A percentile compares a stretch with the other conserved stretches of the same genome.
Evolutionary conservation across 2,797 vertebrate genomes (phyloP).

Genomic region (Hemitrygon akajei): DNA sequence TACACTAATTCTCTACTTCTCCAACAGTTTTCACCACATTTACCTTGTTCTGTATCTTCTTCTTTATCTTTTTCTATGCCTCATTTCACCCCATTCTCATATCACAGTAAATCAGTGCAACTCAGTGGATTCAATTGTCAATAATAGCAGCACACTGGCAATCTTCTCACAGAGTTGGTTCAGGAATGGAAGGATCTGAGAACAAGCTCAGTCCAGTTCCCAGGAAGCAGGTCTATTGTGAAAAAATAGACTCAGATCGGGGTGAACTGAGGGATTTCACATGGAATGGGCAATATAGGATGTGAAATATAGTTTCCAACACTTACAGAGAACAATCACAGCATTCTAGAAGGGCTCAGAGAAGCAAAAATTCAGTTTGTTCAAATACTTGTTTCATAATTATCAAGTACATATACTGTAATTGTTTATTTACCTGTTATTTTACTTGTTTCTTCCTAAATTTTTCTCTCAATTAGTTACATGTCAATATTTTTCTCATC

Average conservation of each 20-base stretch:
- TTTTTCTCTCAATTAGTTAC: neutral
- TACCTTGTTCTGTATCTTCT: neutral
- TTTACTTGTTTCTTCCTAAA: too few species aligned
- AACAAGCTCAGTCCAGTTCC: neutral
- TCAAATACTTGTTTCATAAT: neutral
- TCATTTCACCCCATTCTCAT: neutral
- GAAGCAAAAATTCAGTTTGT: neutral
- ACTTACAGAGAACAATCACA: neutral
- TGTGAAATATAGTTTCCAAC: neutral
- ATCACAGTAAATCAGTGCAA: neutral
- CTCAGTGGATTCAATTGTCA: neutral
- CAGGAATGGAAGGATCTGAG: neutral
- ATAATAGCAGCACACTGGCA: neutral
- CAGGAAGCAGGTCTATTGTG: neutral
- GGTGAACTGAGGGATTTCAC: neutral
- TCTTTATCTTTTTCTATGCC: neutral
- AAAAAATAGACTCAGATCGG: neutral
- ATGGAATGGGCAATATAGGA: neutral
- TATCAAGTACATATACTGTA: neutral
- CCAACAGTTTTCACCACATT: neutral
- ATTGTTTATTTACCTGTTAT: too few species aligned
- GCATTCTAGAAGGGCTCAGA: neutral
- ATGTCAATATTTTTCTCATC: neutral
- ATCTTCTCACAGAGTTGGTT: neutral
- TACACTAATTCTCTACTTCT: neutral